Percentiles rank a stretch among this genome's conserved stretches.
These are phyloP conservation scores for Eumacrocentrus americanus DNA, from an alignment of 2,888 invertebrate genomes.

Conservation along the genomic window DNA sequence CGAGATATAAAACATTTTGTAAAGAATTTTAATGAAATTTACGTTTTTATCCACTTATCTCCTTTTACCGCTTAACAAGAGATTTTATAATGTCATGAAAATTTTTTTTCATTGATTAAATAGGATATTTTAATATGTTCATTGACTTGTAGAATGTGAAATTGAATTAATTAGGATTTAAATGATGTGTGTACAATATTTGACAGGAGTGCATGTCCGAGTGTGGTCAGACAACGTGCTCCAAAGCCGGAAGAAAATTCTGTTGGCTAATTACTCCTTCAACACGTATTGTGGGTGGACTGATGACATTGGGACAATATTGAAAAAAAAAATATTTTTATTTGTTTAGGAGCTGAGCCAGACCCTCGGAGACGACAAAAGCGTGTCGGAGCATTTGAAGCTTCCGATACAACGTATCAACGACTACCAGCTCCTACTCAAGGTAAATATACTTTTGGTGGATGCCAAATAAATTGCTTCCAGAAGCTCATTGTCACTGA, in stretches of 20 bases:
- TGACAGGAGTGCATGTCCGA: not conserved
- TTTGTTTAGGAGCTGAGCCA: constrained; percentile 78
- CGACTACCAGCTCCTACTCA: constrained; percentile 93
- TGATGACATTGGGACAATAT: not conserved
- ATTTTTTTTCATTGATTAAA: too few relatives aligned
- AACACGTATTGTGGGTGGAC: not conserved
- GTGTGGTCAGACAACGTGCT: not conserved
- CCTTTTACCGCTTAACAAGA: too few relatives aligned
- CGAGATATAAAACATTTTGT: too few relatives aligned
- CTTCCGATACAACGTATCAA: constrained; percentile 94
- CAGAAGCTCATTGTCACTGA: not conserved
- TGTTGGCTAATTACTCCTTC: too few relatives aligned
- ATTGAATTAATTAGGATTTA: not conserved
- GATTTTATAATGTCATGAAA: too few relatives aligned
- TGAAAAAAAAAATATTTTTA: constrained; percentile 15
- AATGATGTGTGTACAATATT: not conserved
- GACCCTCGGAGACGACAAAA: constrained; percentile 86
- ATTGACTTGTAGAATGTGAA: not conserved
- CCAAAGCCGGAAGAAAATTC: not conserved
- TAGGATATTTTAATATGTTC: too few relatives aligned
- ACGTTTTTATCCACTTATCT: too few relatives aligned
- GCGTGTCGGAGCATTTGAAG: constrained; percentile 87
- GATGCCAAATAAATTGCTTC: not conserved
- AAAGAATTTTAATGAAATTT: too few relatives aligned
- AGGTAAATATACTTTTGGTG: constrained; percentile 74